Evolutionary conservation across 2,888 invertebrate species (phyloP).

Genomic region (Agriopis marginaria): DNA sequence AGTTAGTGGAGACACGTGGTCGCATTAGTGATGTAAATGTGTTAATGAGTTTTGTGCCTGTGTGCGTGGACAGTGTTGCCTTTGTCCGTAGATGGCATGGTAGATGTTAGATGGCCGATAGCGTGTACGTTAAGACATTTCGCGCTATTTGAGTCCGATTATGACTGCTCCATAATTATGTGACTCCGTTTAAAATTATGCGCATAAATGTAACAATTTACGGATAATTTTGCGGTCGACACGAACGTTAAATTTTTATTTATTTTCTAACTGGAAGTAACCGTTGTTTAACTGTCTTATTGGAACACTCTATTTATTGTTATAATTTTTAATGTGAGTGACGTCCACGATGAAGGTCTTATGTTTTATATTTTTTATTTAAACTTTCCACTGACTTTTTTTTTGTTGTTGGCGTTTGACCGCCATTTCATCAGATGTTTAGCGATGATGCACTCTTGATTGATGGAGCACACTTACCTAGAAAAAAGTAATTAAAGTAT

Average conservation of each 20-base stretch:
- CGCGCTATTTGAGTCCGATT: conserved; percentile 55
- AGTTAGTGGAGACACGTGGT: conserved; percentile 68
- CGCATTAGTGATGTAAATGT: conserved; percentile 82
- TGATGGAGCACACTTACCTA: no score
- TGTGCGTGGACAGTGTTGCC: conserved; percentile 72
- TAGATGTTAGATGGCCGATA: conserved; percentile 48
- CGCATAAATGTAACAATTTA: conserved; percentile 29
- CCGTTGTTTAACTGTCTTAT: conserved; percentile 4
- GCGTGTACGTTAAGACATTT: conserved; percentile 56
- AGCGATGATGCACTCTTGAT: no score
- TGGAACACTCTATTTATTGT: not conserved
- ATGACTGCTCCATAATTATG: conserved; percentile 42
- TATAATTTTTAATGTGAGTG: not conserved
- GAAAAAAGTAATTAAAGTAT: no score
- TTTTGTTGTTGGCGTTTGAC: no score
- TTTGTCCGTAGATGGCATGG: conserved; percentile 56
- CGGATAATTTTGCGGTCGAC: conserved; percentile 10
- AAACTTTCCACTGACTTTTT: no score
- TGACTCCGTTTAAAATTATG: conserved; percentile 40
- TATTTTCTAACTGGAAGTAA: conserved; percentile 24
- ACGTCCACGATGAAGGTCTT: not conserved
- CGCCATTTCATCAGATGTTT: no score
- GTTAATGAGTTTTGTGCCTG: conserved; percentile 76
- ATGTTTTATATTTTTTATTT: not conserved
- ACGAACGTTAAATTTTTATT: conserved; percentile 25